Base-by-base conservation (phyloP, 2,888 invertebrate species). In the Apeira syringaria region DNA sequence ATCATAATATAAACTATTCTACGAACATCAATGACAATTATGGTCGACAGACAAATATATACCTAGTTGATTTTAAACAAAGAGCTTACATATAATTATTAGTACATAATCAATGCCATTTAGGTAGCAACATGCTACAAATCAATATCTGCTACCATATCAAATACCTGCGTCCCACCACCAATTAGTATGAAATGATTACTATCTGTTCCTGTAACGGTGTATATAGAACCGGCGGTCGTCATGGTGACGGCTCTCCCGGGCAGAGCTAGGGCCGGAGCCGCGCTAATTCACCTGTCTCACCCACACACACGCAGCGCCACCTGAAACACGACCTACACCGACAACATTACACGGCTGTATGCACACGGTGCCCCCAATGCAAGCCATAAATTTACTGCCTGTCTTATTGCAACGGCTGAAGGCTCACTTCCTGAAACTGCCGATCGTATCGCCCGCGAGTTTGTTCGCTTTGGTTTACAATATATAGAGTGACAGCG, bases 161-260 rank as follows among this genome's bases (percentile, higher is more conserved):
- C 15, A 38, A 34, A 29, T 18, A 36, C 25, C 34, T 35, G 11
- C 27, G 11, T 28, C 18, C 35, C 31, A 24, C 31, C 31, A 4
- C 39, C 35, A 46, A 39, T 46, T 46, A 17, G 31, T 35, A 46
- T 39, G 34, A 44, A 39, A 46, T 36, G 30, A 45, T 46, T 35
- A 22, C 36, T 47, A 50, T 31, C 37, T 50, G 47, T 47, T 43
- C 40, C 5, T 45, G 28, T 39, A 32, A 26, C 40, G 58, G 50
- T 64, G 69, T 74, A 74, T 76, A 68, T 69, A 68, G 74, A 68
- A 65, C 72, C 63, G 71, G 72, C 66, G 71, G 83, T 84, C 71
- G 67, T 72, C 68, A 82, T 83, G 75, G 68, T 69, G 66, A 85
- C 83, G 73, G 75, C 74, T 72, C 74, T 69, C 69, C 75, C 75